Evolutionary conservation across 2,888 invertebrate genomes (phyloP).

Genomic region (Lasioglossum leucozonium): DNA sequence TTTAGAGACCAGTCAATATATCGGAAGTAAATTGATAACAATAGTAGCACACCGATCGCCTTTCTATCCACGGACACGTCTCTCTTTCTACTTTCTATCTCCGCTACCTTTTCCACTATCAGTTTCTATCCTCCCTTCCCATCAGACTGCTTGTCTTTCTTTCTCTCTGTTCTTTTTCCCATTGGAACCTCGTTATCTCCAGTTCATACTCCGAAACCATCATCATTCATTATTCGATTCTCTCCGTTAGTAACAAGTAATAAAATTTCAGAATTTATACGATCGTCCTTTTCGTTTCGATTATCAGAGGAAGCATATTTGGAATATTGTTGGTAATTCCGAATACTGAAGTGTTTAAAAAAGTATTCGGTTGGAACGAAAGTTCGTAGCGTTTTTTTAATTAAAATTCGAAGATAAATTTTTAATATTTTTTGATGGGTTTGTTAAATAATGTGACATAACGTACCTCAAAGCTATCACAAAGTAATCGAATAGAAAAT

Average conservation of each 20-base stretch:
- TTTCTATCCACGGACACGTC: slow-evolving; percentile 54
- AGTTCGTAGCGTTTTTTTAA: too few species aligned
- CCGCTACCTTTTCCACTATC: slow-evolving; percentile 34
- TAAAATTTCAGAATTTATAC: background rate
- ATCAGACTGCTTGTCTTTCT: slow-evolving; percentile 10
- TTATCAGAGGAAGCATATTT: background rate
- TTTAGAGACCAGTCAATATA: slow-evolving; percentile 59
- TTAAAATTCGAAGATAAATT: too few species aligned
- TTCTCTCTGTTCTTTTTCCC: slow-evolving; percentile 24
- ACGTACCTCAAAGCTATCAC: too few species aligned
- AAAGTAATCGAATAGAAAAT: too few species aligned
- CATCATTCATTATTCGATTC: slow-evolving; percentile 47
- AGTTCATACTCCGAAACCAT: slow-evolving; percentile 8
- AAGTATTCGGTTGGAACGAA: background rate
- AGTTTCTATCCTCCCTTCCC: slow-evolving; percentile 40
- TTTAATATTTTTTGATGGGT: too few species aligned
- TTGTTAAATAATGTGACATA: too few species aligned
- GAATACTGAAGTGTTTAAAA: background rate
- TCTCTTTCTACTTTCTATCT: slow-evolving; percentile 41
- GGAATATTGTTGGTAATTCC: background rate
- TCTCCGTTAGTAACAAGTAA: slow-evolving; percentile 62
- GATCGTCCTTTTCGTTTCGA: background rate
- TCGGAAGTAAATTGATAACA: slow-evolving; percentile 70
- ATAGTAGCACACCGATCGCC: slow-evolving; percentile 42
- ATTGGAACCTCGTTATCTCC: slow-evolving; percentile 10